Conservation (phyloP, 1,140 invertebrate species). For the Psilanteris sp. region DNA sequence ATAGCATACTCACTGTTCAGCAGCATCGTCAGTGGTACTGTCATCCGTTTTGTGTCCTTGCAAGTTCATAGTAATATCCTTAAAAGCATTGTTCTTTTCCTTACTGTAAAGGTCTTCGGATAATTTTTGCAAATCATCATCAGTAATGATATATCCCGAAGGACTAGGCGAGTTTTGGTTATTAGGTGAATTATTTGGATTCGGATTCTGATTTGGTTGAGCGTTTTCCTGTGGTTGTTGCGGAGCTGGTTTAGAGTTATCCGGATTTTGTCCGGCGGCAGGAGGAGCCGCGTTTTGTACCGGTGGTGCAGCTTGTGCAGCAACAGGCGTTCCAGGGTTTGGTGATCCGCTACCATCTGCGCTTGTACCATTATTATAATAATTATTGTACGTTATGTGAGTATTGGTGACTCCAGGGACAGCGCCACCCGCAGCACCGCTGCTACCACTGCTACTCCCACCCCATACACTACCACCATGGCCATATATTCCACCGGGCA, state of each 20-base stretch:
- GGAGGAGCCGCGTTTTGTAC: constrained; percentile 27
- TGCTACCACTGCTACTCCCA: constrained; percentile 38
- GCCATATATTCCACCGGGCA: constrained; percentile 77
- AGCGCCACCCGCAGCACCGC: constrained; percentile 12
- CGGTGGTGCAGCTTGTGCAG: constrained; percentile 24
- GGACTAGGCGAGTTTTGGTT: constrained; percentile 65
- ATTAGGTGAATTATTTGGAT: constrained; percentile 37
- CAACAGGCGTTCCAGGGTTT: constrained; percentile 6
- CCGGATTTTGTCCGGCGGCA: constrained; percentile 2
- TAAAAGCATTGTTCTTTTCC: constrained; percentile 78
- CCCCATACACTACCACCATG: constrained; percentile 55
- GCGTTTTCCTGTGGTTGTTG: constrained; percentile 23
- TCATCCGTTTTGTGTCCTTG: constrained; percentile 78
- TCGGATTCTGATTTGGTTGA: constrained; percentile 12
- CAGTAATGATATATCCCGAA: constrained; percentile 68
- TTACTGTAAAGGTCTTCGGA: constrained; percentile 74
- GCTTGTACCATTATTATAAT: constrained; percentile 74
- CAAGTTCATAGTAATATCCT: constrained; percentile 75
- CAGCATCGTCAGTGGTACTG: constrained; percentile 73
- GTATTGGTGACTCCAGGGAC: constrained; percentile 68
- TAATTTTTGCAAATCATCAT: constrained; percentile 76
- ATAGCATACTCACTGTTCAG: constrained; percentile 68
- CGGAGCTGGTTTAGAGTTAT: constrained; percentile 25
- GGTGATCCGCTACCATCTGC: constrained; percentile 12
- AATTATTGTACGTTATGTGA: constrained; percentile 77